Evolutionary conservation across 1,140 invertebrate species (phyloP), one percentile per base, ranked within the genome.

Genomic region (Oedothorax gibbosus): DNA sequence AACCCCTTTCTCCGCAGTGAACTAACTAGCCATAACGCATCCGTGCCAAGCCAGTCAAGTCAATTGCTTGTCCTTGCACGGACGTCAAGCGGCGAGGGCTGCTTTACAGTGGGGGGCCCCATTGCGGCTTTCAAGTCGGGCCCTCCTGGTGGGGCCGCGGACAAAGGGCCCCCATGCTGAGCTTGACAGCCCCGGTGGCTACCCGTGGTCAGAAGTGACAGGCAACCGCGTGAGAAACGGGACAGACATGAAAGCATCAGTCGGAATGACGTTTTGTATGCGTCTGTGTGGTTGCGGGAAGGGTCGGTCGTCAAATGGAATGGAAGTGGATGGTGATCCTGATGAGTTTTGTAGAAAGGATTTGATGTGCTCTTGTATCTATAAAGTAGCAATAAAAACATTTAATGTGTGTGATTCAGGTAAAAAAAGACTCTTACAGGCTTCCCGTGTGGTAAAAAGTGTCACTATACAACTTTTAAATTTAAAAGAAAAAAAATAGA

Each of bases 141-240:
- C 35, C 56, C 69, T 62, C 81, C 71, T 54, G n/a, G 35, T 9
- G 60, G 62, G 20, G 50, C 18, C 7, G 56, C 69, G 62, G 69
- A 83, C 69, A 83, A 83, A 75, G 81, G 69, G 64, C 68, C 68
- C 79, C 79, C 79, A 51, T 18, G 35, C 68, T 35, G 79, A 54
- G 71, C 54, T 64, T 83, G 81, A 83, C 81, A 83, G 69, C 60
- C 69, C 35, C 81, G 66, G 69, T 75, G 81, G 66, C 71, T 72
- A 83, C 81, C 81, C 57, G 56, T 75, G 69, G 81, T 83, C 81
- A 83, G 54, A 83, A 66, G 56, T 83, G 81, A 83, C 81, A 83
- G 81, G 73, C 81, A 75, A 54, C 81, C 68, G 81, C 81, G 81
- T 83, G 81, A 83, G 69, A 83, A 83, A 82, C 72, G 79, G 79